Evolutionary conservation across 2,797 vertebrate genomes (phyloP), one percentile per base, ranked within the genome.

Genomic region (Pitangus sulphuratus): DNA sequence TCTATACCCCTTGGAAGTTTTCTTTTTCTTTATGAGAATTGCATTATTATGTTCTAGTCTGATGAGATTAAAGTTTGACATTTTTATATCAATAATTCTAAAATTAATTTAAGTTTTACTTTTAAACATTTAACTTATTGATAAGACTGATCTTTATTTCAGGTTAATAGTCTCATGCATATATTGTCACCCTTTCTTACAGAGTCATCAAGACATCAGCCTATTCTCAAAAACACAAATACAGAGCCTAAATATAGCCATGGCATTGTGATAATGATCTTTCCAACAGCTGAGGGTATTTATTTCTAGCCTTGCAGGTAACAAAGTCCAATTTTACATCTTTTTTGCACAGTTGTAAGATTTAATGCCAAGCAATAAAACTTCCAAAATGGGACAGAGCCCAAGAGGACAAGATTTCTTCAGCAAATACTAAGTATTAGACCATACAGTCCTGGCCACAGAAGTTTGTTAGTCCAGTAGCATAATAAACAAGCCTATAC

Each of bases 371-470:
- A 61, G 9, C 24, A 66, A 40, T 11, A 70, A 24, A 77, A 56
- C 13, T 42, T 56, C 10, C 30, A 37, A 20, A 83, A 60, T 6
- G 1, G 12, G 31, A 24, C 39, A 60, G 14, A 39, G 22, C 8
- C 17, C 13, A 39, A 26, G 42, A 83, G 14, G 6, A 62, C 25
- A 45, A 35, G 12, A 62, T 70, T 71, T 56, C n/a, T 31, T 20
- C 14, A 20, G 6, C 15, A 64, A 54, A 50, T 17, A 2, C 24
- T 40, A 20, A 62, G 8, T 12, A 20, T 47, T 45, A 70, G 11
- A 75, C 15, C 17, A 62, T 0, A 0, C 3, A 47, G 21, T 44
- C 3, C 1, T 33, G 22, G 15, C 28, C 58, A 40, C 4, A 11
- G 35, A 70, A 40, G 4, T 35, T 8, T 35, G 5, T 35, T 61